phyloP scores from a whole-genome alignment of 2,888 invertebrate genomes.

The Drosophila greeni region DNA sequence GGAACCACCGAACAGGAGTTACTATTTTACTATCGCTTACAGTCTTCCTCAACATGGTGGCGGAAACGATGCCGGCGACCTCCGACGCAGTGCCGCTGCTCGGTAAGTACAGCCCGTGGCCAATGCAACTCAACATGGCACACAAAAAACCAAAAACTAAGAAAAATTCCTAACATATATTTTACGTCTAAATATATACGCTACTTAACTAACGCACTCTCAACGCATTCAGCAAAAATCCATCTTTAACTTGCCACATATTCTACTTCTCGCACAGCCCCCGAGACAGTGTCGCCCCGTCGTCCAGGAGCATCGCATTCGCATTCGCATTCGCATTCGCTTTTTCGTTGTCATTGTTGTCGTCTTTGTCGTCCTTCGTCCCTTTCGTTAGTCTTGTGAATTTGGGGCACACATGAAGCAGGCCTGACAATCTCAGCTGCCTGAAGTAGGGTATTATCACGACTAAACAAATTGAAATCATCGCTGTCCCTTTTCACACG shows the following conservation, averaged over 20 bases:
- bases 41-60: slow-evolving; percentile 98
- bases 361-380: slow-evolving; percentile 3
- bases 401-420: slow-evolving; percentile 33
- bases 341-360: slow-evolving; percentile 6
- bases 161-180: slow-evolving; percentile 1
- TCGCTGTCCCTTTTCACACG: slow-evolving; percentile 10
- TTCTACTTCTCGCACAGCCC: slow-evolving; percentile 61
- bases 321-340: slow-evolving; percentile 3
- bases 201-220: slow-evolving; percentile 39
- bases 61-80: slow-evolving; percentile 98
- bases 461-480: slow-evolving; percentile 7
- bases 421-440: slow-evolving; percentile 21
- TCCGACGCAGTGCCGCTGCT: slow-evolving; percentile 94
- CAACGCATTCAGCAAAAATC: slow-evolving; percentile 53
- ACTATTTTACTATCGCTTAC: slow-evolving; percentile 98
- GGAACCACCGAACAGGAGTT: slow-evolving; percentile 85
- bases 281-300: slow-evolving; percentile 14
- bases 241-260: slow-evolving; percentile 40
- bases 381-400: slow-evolving; percentile 14
- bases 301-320: slow-evolving; percentile 13
- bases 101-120: slow-evolving; percentile 80
- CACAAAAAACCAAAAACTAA: not conserved
- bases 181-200: slow-evolving; percentile 26
- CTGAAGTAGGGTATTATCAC: slow-evolving; percentile 14
- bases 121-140: not conserved